Evolutionary conservation across 1,140 invertebrate genomes (phyloP).

Genomic region (Drosophila lowei): DNA sequence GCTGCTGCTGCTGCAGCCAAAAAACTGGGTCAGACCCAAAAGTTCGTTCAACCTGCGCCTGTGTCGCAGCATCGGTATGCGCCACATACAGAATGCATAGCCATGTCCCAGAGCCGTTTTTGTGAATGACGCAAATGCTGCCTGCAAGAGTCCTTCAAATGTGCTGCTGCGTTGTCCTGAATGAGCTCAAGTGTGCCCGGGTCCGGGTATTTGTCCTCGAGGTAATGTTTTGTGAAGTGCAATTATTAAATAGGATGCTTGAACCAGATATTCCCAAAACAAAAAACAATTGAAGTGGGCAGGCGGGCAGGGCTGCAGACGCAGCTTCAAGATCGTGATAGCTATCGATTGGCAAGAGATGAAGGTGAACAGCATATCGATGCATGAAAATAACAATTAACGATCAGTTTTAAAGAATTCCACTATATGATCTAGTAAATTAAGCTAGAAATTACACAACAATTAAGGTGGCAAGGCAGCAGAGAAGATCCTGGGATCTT

Average conservation of each 20-base stretch:
- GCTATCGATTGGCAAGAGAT: too few relatives aligned
- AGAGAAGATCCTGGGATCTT: too few relatives aligned
- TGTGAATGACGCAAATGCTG: conserved; percentile 65
- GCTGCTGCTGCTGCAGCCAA: conserved; percentile 19
- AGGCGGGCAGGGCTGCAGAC: too few relatives aligned
- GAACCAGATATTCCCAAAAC: conserved; percentile 4
- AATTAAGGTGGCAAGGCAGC: too few relatives aligned
- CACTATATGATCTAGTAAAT: too few relatives aligned
- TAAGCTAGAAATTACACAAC: too few relatives aligned
- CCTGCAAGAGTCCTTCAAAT: conserved; percentile 43
- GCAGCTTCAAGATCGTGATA: too few relatives aligned
- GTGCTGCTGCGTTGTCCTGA: conserved; percentile 19
- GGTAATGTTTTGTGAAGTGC: conserved; percentile 40
- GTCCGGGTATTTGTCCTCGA: conserved; percentile 39
- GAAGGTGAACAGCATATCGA: too few relatives aligned
- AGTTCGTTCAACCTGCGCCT: conserved; percentile 64
- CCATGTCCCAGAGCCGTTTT: conserved; percentile 20
- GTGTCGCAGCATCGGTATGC: conserved; percentile 55
- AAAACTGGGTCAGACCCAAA: conserved; percentile 64
- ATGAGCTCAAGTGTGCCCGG: conserved; percentile 30
- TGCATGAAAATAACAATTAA: too few relatives aligned
- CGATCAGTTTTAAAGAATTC: too few relatives aligned
- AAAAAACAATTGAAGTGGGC: not conserved
- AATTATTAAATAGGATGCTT: conserved; percentile 24
- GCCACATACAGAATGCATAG: conserved; percentile 5